These are phyloP conservation scores for Pungitius pungitius DNA, from an alignment of 2,113 vertebrate genomes.

Conservation along the genomic window DNA sequence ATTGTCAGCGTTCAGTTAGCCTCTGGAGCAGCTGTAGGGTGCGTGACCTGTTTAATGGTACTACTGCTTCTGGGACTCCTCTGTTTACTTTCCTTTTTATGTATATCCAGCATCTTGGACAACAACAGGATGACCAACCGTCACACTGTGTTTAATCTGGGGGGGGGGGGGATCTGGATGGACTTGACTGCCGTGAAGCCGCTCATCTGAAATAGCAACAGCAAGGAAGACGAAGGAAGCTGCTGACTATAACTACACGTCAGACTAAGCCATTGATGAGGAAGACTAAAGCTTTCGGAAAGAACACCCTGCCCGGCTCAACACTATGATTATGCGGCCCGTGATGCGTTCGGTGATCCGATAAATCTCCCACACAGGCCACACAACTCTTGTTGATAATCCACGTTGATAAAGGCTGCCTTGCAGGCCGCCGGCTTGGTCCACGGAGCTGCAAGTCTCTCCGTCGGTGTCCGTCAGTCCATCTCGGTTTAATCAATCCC, in stretches of 20 bases:
- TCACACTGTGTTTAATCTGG: not conserved
- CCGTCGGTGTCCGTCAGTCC: not conserved
- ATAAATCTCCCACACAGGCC: constrained; percentile 36
- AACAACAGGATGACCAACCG: not conserved
- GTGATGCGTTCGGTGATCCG: constrained; percentile 26
- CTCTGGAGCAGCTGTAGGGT: not conserved
- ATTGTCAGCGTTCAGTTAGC: not conserved
- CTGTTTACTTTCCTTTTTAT: not conserved
- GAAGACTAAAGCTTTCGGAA: constrained; percentile 34
- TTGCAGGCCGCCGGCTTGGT: constrained; percentile 19
- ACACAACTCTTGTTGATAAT: constrained; percentile 38
- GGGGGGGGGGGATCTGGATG: not conserved
- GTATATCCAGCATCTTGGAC: not conserved
- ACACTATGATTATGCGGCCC: constrained; percentile 25
- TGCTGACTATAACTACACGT: constrained; percentile 7
- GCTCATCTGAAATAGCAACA: not conserved
- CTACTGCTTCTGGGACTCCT: not conserved
- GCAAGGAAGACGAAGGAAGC: constrained; percentile 3
- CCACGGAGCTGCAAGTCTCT: not conserved
- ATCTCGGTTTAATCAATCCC: constrained; percentile 16
- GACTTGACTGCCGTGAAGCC: not conserved
- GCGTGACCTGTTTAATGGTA: not conserved
- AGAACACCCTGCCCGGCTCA: constrained; percentile 30
- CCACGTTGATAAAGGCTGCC: constrained; percentile 28
- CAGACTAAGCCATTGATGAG: constrained; percentile 37